Evolutionary conservation across 1,140 invertebrate genomes (phyloP), one percentile per base, ranked within the genome.

Genomic region (Ericerus pela): DNA sequence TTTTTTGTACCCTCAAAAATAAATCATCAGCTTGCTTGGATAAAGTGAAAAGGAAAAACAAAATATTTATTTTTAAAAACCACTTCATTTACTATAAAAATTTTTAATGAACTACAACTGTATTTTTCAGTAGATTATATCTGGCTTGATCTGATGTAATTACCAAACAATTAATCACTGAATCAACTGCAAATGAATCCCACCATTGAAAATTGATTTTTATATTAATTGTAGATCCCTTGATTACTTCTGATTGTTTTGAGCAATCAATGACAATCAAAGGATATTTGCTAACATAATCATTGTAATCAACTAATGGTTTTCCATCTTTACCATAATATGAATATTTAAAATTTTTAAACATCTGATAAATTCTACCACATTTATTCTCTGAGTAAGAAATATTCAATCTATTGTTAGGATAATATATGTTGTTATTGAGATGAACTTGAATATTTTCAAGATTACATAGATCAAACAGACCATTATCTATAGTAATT

Each of bases 1-100:
- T 53, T 53, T 53, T 53, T 53, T 53, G 30, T 18, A 30, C 51
- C 51, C 51, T 53, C 51, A 53, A 29, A 53, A 53, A 31, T 53
- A 53, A 53, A 53, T 53, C 27, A 53, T 31, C 30, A 53, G 51
- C 51, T 53, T 29, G 27, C 30, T 53, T 53, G 30, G 27, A 28
- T 28, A 53, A 53, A 53, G 51, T 28, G 18, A 30, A 28, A 53
- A 53, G 51, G 51, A 53, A 53, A 53, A 53, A 53, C 51, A 30
- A 31, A 28, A 30, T 31, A 53, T 30, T 53, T 30, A 53, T 20
- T 53, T 28, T 31, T 22, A 5, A 53, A 53, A 53, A 22, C 27
- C 51, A 30, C 27, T 18, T 53, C 51, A 30, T 53, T 53, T 53
- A 53, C 26, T 47, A 47, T 24, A 47, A 47, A 47, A 22, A 22